These are phyloP conservation scores for Tragelaphus buxtoni DNA, from an alignment of 2,113 vertebrate genomes.

Conservation along the genomic window DNA sequence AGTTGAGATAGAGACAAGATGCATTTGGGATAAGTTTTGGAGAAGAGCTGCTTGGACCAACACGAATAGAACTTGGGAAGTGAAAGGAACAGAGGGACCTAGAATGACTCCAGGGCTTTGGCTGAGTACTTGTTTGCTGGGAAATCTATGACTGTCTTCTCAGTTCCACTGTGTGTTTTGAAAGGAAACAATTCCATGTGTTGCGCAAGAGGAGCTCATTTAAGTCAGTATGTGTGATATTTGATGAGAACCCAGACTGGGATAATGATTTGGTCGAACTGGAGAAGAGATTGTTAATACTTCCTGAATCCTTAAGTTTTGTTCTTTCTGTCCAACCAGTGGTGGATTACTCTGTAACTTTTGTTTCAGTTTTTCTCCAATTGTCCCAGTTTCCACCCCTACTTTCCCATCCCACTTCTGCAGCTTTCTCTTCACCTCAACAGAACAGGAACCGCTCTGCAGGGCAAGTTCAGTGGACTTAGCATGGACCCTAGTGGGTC, in stretches of 20 bases:
- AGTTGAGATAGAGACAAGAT: not conserved
- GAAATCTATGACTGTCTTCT: not conserved
- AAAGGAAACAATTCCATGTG: not conserved
- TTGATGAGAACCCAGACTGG: not conserved
- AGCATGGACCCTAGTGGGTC: rapidly evolving
- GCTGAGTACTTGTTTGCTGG: not conserved
- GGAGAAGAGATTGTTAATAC: not conserved
- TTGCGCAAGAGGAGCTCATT: not conserved
- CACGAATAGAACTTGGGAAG: not conserved
- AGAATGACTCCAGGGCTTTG: not conserved
- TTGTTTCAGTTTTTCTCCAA: not conserved
- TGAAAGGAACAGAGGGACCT: not conserved
- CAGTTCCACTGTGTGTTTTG: not conserved
- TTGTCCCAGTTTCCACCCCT: not conserved
- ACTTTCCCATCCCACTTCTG: not conserved
- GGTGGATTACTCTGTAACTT: not conserved
- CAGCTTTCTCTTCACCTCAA: not conserved
- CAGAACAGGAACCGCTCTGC: not conserved
- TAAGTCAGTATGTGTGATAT: not conserved
- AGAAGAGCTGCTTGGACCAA: not conserved
- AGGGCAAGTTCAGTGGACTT: not conserved
- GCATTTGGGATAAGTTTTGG: not conserved
- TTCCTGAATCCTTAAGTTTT: not conserved
- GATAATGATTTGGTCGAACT: not conserved
- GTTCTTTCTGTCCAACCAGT: not conserved